These are phyloP conservation scores for Hyles vespertilio DNA, from an alignment of 1,140 invertebrate species.

Conservation along the genomic window DNA sequence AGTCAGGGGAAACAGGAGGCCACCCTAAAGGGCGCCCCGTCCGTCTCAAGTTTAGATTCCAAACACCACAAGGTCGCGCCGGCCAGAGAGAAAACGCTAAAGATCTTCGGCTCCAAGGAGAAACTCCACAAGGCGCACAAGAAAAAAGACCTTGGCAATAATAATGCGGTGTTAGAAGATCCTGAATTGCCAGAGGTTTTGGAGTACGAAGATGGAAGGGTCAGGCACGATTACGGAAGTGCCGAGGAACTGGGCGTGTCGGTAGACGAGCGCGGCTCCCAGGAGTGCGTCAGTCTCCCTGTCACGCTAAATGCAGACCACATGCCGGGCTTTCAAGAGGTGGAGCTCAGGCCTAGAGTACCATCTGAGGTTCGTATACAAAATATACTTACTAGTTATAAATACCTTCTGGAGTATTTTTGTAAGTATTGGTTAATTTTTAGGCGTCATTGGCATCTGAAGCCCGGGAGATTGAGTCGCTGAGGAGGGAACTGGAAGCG, in stretches of 20 bases:
- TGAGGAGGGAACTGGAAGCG: constrained; percentile 64
- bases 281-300: constrained; percentile 67
- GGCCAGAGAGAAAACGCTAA: constrained; percentile 63
- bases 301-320: constrained; percentile 61
- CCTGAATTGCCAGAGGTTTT: constrained; percentile 49
- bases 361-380: constrained; percentile 54
- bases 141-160: constrained; percentile 65
- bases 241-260: constrained; percentile 62
- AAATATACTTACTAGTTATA: neutral
- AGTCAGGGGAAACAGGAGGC: constrained; percentile 70
- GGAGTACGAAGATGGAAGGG: constrained; percentile 49
- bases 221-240: constrained; percentile 48
- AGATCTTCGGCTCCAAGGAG: constrained; percentile 72
- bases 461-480: constrained; percentile 51
- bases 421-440: constrained; percentile 3
- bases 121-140: constrained; percentile 69
- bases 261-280: constrained; percentile 58
- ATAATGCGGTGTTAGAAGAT: constrained; percentile 65
- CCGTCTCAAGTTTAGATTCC: constrained; percentile 74
- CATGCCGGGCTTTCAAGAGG: constrained; percentile 66
- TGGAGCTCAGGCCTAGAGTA: constrained; percentile 54
- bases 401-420: too few species aligned
- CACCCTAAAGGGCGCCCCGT: constrained; percentile 67
- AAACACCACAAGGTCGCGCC: constrained; percentile 77
- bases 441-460: constrained; percentile 57